Percentiles rank a stretch among this genome's conserved stretches.
Conservation (phyloP, 1,140 invertebrate species). For the Berghia stephanieae region DNA sequence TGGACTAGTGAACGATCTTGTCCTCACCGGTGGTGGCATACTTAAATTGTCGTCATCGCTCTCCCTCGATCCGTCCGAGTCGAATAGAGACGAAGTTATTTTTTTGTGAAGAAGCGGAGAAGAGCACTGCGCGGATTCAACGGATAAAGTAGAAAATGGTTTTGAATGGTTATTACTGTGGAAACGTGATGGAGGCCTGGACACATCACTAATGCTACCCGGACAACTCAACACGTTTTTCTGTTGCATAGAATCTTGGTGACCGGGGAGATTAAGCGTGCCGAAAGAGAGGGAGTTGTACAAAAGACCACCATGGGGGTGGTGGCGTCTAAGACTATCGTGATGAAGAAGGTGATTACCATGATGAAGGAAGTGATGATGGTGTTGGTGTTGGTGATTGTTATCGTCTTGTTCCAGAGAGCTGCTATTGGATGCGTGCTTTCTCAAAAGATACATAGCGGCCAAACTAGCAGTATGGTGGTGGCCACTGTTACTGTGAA, state of each 20-base stretch:
- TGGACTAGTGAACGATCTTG: neutral
- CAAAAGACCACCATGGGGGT: constrained; percentile 14
- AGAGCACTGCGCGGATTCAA: too few species aligned
- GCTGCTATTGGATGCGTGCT: neutral
- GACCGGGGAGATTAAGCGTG: neutral
- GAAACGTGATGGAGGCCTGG: neutral
- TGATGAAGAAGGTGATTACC: neutral
- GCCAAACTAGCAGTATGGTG: neutral
- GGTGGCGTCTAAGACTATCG: neutral
- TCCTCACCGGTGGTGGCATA: neutral
- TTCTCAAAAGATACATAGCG: neutral
- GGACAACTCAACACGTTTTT: constrained; percentile 24
- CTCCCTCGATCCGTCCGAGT: neutral
- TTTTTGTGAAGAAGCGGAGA: neutral
- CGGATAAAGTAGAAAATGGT: neutral
- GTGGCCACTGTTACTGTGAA: neutral
- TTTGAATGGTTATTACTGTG: neutral
- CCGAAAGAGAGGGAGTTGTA: neutral
- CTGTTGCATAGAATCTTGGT: neutral
- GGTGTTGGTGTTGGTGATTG: too few species aligned
- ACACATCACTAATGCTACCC: neutral
- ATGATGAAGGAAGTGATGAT: too few species aligned
- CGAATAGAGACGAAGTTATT: neutral
- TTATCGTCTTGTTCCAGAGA: too few species aligned
- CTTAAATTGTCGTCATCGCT: neutral